These are phyloP conservation scores for Choloepus hoffmanni DNA, from an alignment of 2,113 vertebrate species.

Conservation along the genomic window DNA sequence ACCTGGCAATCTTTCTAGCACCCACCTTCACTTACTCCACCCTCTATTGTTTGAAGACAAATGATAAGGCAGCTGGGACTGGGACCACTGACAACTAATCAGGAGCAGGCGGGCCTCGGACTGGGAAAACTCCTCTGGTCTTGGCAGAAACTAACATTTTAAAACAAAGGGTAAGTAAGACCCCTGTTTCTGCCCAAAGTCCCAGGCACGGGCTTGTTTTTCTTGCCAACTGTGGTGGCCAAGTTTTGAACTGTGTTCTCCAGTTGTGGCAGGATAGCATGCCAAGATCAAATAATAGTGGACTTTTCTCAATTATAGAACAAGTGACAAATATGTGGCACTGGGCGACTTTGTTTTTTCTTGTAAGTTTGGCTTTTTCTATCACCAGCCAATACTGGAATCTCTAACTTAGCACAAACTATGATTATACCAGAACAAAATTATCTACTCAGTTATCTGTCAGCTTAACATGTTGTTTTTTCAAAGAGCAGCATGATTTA, in stretches of 20 bases:
- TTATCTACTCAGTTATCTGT: constrained; percentile 37
- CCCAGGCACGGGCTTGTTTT: constrained; percentile 15
- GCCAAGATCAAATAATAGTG: constrained; percentile 75
- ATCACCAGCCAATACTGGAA: not conserved
- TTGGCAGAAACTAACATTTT: constrained; percentile 61
- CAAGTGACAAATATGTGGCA: constrained; percentile 28
- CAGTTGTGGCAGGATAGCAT: constrained; percentile 43
- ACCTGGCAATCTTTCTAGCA: not conserved
- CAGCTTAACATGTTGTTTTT: constrained; percentile 40
- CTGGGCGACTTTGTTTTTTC: constrained; percentile 53
- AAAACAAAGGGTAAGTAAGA: constrained; percentile 71
- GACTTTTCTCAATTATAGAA: constrained; percentile 75
- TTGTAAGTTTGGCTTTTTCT: constrained; percentile 53
- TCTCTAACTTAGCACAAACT: constrained; percentile 29
- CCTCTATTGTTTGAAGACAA: constrained; percentile 77
- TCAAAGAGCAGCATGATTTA: constrained; percentile 23
- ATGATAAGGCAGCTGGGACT: constrained; percentile 71
- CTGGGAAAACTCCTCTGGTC: constrained; percentile 61
- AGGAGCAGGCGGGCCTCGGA: not conserved
- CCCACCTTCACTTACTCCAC: constrained; percentile 33
- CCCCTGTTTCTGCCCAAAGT: constrained; percentile 44
- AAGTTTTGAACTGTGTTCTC: constrained; percentile 65
- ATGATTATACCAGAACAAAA: constrained; percentile 8
- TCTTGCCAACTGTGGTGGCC: constrained; percentile 66
- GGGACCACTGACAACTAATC: constrained; percentile 57